Evolutionary conservation across 2,113 vertebrate genomes (phyloP), one percentile per base, ranked within the genome.

Genomic region (Myxocyprinus asiaticus): DNA sequence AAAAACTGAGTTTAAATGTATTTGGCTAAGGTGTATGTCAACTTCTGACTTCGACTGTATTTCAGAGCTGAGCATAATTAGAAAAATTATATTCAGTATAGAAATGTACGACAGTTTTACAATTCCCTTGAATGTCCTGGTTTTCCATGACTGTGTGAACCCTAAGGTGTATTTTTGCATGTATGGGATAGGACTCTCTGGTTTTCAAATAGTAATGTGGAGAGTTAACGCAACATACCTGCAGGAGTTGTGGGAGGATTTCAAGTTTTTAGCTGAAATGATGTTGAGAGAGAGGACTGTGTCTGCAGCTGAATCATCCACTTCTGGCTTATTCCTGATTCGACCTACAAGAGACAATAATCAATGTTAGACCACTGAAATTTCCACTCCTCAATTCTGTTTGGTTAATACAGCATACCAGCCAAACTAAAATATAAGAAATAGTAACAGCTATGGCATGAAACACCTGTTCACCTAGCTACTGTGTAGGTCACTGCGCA

Each of bases 201-300:
- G 59, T 56, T 12, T 8, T 15, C 45, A 68, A 33, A 5, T 48
- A 61, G 15, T 9, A 51, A 44, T 59, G 59, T 45, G n/a, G 43
- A 42, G n/a, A 11, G 9, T 0, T 4, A 42, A 22, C 50, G 17
- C 9, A 56, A 14, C 71, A 55, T 85, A 98, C 98, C 96, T 97
- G 92, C 96, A 97, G 79, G 95, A 95, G 88, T 89, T 98, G 89
- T 98, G 95, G 74, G 96, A 97, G 0, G 96, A 96, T 82, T 96
- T 98, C 85, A 99, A 92, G 86, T 96, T 98, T 88, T 99, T 98
- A 50, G 97, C 97, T 53, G 98, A 99, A 85, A 99, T 97, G 22
- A 99, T 99, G 86, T 99, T 98, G 43, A 99, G 93, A 62, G 97
- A 99, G 48, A 99, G 89, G 76, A 99, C 94, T 0, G 96, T 95